Conservation (phyloP, 2,888 invertebrate genomes). For the Clanis bilineata region DNA sequence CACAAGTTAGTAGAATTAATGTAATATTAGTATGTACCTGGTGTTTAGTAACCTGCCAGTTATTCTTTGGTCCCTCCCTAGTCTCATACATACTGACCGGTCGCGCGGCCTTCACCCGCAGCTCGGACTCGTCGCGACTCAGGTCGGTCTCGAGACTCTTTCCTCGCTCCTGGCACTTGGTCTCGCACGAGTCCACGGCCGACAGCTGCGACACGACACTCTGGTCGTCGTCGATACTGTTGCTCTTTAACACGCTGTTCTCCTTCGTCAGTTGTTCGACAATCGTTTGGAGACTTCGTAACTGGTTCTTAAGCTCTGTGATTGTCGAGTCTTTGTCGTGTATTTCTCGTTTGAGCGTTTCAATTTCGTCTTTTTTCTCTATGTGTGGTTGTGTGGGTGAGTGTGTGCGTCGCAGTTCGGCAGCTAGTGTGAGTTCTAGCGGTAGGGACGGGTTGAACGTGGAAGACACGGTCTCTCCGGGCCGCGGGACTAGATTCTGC, state of each 20-base stretch:
- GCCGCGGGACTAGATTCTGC: constrained; percentile 51
- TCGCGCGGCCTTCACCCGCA: constrained; percentile 76
- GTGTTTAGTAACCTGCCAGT: constrained; percentile 83
- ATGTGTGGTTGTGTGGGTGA: constrained; percentile 41
- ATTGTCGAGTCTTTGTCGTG: constrained; percentile 85
- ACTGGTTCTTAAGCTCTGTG: constrained; percentile 84
- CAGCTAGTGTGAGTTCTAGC: constrained; percentile 46
- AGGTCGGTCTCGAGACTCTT: constrained; percentile 70
- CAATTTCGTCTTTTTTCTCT: constrained; percentile 54
- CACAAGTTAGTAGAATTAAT: constrained; percentile 51
- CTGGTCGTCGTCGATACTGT: constrained; percentile 70
- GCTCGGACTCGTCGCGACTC: constrained; percentile 74
- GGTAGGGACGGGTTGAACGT: constrained; percentile 68
- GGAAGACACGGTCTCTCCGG: constrained; percentile 66
- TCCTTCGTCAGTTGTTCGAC: constrained; percentile 90
- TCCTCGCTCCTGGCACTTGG: constrained; percentile 60
- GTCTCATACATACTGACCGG: constrained; percentile 95
- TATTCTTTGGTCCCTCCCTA: constrained; percentile 85
- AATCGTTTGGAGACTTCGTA: constrained; percentile 83
- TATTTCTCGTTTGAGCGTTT: constrained; percentile 78
- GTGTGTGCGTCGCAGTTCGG: constrained; percentile 40
- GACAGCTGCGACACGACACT: constrained; percentile 68
- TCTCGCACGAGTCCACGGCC: constrained; percentile 46
- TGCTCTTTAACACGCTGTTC: constrained; percentile 88
- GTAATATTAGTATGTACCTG: constrained; percentile 75